phyloP scores from a whole-genome alignment of 2,797 vertebrate genomes.

The Sebastes alutus region DNA sequence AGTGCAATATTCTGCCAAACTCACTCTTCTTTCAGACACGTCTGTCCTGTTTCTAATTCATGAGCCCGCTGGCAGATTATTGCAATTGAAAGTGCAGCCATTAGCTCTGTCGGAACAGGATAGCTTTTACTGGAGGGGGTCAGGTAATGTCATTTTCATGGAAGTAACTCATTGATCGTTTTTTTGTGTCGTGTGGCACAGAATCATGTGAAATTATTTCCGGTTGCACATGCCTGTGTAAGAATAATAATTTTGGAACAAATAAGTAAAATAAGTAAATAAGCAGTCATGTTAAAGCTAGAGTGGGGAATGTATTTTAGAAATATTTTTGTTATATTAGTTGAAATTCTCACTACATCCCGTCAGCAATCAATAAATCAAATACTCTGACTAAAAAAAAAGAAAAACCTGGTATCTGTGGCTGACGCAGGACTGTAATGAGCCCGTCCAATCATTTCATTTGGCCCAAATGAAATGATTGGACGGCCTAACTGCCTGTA shows the following conservation, averaged over 20 bases:
- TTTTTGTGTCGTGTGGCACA: neutral
- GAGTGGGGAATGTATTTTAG: too few species aligned
- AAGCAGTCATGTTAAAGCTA: neutral
- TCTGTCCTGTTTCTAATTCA: constrained; percentile 50
- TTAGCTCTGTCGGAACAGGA: constrained; percentile 12
- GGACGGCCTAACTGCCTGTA: too few species aligned
- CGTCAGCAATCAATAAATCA: too few species aligned
- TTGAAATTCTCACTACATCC: too few species aligned
- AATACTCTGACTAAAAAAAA: too few species aligned
- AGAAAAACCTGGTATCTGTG: too few species aligned
- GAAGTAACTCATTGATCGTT: neutral
- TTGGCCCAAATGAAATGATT: too few species aligned
- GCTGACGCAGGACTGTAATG: too few species aligned
- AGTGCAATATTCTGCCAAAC: constrained; percentile 44
- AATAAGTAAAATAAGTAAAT: neutral
- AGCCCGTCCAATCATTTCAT: too few species aligned
- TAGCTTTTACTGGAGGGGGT: constrained; percentile 1
- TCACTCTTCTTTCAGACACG: constrained; percentile 27
- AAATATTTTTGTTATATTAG: too few species aligned
- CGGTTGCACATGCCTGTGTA: neutral
- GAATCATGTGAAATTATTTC: neutral
- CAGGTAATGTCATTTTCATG: constrained; percentile 12
- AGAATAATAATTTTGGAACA: neutral
- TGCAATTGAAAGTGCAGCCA: constrained; percentile 37
- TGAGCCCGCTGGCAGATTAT: constrained; percentile 41